phyloP scores from a whole-genome alignment of 2,113 vertebrate species.

The Tragelaphus strepsiceros region DNA sequence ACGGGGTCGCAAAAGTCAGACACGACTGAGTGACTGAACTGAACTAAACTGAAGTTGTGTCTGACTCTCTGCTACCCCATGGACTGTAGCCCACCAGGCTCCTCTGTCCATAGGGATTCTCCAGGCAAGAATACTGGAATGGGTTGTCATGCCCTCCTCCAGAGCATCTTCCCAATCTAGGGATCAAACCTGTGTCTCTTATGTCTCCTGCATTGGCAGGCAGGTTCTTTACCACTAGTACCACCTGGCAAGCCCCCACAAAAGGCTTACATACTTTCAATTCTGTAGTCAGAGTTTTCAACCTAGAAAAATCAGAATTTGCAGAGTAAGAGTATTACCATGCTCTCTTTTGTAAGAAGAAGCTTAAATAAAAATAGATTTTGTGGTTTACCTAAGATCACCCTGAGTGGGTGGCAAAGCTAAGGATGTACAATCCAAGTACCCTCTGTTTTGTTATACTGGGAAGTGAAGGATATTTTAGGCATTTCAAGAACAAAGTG shows the following conservation, averaged over 20 bases:
- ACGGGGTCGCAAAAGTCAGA: neutral
- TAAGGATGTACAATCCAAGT: neutral
- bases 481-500: neutral
- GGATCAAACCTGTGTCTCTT: neutral
- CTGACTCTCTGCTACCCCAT: neutral
- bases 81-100: neutral
- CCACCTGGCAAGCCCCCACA: neutral
- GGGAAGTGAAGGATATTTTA: neutral
- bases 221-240: neutral
- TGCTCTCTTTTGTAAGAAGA: neutral
- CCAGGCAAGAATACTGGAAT: neutral
- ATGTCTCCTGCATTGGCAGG: neutral
- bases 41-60: neutral
- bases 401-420: neutral
- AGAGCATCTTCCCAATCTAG: neutral
- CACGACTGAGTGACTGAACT: neutral
- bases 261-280: neutral
- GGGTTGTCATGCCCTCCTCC: neutral
- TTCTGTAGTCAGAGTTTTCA: neutral
- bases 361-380: neutral
- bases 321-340: neutral
- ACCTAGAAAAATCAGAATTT: neutral
- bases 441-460: neutral
- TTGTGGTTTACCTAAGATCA: neutral
- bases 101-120: neutral